These are phyloP conservation scores for Mesochorus sp. DNA, from an alignment of 2,888 invertebrate species.

Conservation along the genomic window DNA sequence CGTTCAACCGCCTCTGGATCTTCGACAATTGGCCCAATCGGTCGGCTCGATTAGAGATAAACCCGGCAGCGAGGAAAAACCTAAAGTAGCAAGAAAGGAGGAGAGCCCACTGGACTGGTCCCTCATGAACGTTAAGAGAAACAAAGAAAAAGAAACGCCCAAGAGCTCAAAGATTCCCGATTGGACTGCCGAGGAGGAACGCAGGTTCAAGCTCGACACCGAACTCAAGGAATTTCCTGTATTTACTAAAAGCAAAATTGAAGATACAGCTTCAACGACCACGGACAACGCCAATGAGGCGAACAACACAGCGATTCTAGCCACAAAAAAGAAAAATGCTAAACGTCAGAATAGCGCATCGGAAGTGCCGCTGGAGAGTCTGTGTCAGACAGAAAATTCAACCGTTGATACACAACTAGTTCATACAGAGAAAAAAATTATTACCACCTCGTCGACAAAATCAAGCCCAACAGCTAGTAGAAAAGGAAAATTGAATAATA, in stretches of 20 bases:
- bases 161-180: constrained; percentile 75
- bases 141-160: constrained; percentile 73
- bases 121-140: constrained; percentile 75
- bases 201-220: constrained; percentile 74
- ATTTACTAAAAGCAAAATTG: constrained; percentile 46
- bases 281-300: constrained; percentile 48
- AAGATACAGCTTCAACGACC: constrained; percentile 4
- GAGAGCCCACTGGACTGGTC: constrained; percentile 74
- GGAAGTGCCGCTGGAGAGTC: constrained; percentile 30
- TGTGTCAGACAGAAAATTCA: constrained; percentile 48
- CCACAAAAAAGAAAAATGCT: constrained; percentile 69
- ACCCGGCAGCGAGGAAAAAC: constrained; percentile 66
- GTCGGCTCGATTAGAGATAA: constrained; percentile 55
- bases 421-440: constrained; percentile 67
- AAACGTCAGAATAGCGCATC: constrained; percentile 62
- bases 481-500: constrained; percentile 70
- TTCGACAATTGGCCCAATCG: constrained; percentile 83
- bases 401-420: constrained; percentile 63
- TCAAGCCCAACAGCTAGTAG: constrained; percentile 73
- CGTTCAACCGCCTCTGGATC: constrained; percentile 85
- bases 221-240: constrained; percentile 72
- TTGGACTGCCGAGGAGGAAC: constrained; percentile 78
- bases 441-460: constrained; percentile 68
- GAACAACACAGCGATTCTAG: constrained; percentile 49
- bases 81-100: constrained; percentile 70